These are phyloP conservation scores for Caprella mutica DNA, from an alignment of 2,888 invertebrate genomes.

Conservation along the genomic window DNA sequence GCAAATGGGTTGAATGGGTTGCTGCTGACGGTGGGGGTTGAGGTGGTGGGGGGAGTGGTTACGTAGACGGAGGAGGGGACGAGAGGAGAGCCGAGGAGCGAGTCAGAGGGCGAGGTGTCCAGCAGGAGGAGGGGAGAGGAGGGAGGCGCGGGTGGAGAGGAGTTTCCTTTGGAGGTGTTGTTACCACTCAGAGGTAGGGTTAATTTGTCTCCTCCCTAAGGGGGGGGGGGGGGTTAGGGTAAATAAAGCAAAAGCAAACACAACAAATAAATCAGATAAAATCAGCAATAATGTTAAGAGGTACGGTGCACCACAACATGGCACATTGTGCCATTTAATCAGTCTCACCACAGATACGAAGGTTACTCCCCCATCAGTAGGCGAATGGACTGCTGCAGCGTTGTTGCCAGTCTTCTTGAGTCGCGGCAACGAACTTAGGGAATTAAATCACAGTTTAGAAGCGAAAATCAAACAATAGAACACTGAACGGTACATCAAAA, in stretches of 20 bases:
- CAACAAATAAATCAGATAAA: not conserved
- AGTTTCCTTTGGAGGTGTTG: not conserved
- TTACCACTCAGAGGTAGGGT: slow-evolving; percentile 24
- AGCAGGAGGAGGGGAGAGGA: slow-evolving; percentile 6
- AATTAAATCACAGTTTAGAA: not conserved
- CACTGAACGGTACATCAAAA: not conserved
- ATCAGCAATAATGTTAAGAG: not conserved
- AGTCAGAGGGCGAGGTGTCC: slow-evolving; percentile 9
- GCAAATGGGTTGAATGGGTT: slow-evolving; percentile 33
- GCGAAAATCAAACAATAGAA: not conserved
- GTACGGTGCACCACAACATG: not conserved
- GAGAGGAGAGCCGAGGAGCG: slow-evolving; percentile 14
- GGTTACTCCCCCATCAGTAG: slow-evolving; percentile 45
- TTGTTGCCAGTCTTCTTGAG: slow-evolving; percentile 25
- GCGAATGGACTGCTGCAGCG: slow-evolving; percentile 9
- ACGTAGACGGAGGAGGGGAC: slow-evolving; percentile 5
- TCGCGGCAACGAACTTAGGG: slow-evolving; percentile 24
- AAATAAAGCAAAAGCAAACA: not conserved
- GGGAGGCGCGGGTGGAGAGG: not conserved
- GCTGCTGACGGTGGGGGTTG: slow-evolving; percentile 1
- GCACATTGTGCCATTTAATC: not conserved
- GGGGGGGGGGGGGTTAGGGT: not conserved
- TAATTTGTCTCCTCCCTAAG: slow-evolving; percentile 34
- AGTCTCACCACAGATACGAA: slow-evolving; percentile 63
- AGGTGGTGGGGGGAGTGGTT: not conserved